These are phyloP conservation scores for Arrhopalites spinosus DNA, from an alignment of 2,888 invertebrate genomes.

Conservation along the genomic window DNA sequence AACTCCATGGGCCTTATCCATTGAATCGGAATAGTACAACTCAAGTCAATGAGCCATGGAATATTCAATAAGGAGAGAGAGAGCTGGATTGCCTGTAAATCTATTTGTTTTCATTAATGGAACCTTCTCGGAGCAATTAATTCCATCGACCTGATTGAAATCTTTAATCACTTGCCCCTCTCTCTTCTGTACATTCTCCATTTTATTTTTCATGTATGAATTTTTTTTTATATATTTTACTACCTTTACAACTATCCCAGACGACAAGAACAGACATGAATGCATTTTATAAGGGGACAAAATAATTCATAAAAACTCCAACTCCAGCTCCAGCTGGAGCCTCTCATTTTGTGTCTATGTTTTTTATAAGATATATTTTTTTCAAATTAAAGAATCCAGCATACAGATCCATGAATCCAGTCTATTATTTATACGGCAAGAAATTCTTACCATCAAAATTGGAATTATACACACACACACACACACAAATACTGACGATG, in stretches of 20 bases:
- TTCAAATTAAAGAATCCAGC: too few relatives aligned
- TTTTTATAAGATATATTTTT: too few relatives aligned
- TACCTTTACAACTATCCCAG: background rate
- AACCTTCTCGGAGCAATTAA: conserved; percentile 26
- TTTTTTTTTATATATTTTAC: background rate
- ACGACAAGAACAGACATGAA: too few relatives aligned
- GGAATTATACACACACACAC: background rate
- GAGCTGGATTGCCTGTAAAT: background rate
- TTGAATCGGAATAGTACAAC: too few relatives aligned
- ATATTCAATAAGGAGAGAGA: conserved; percentile 15
- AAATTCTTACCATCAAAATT: too few relatives aligned
- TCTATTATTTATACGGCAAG: too few relatives aligned
- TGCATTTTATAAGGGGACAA: too few relatives aligned
- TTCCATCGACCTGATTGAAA: conserved; percentile 28
- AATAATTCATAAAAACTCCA: too few relatives aligned
- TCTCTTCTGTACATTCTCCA: background rate
- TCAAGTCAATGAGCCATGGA: conserved; percentile 18
- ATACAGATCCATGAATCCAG: too few relatives aligned
- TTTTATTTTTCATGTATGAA: background rate
- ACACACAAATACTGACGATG: background rate
- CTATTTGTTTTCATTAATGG: conserved; percentile 34
- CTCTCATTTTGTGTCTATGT: too few relatives aligned
- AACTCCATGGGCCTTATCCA: background rate
- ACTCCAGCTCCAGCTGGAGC: too few relatives aligned
- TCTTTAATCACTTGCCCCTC: conserved; percentile 18